These are phyloP conservation scores for Pollenia griseotomentosa DNA, from an alignment of 2,888 invertebrate genomes.

Conservation along the genomic window DNA sequence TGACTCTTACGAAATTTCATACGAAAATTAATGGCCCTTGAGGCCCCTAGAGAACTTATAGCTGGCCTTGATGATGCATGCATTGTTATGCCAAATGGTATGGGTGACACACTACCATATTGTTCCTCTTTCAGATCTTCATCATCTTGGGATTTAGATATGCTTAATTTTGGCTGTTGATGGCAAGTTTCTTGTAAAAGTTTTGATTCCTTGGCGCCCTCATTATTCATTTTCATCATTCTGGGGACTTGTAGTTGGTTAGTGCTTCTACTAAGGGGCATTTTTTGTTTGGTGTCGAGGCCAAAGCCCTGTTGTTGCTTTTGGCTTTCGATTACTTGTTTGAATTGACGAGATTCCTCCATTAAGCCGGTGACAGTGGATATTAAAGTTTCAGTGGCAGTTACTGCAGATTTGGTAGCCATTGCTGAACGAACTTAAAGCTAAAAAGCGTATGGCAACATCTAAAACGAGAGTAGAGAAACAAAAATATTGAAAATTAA, in stretches of 20 bases:
- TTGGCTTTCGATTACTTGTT: constrained; percentile 49
- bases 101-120: constrained; percentile 75
- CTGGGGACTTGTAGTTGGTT: constrained; percentile 55
- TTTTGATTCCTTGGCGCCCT: constrained; percentile 7
- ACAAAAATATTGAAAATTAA: background rate
- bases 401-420: constrained; percentile 61
- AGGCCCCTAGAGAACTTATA: constrained; percentile 74
- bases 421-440: constrained; percentile 40
- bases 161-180: constrained; percentile 58
- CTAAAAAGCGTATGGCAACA: constrained; percentile 55
- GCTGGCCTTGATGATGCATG: constrained; percentile 24
- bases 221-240: constrained; percentile 43
- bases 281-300: constrained; percentile 30
- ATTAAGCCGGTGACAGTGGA: constrained; percentile 51
- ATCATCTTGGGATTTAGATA: constrained; percentile 74
- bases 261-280: background rate
- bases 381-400: constrained; percentile 63
- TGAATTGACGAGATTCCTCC: constrained; percentile 65
- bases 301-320: constrained; percentile 40
- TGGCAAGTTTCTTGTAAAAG: constrained; percentile 46
- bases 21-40: constrained; percentile 76
- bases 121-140: constrained; percentile 57
- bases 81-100: constrained; percentile 39
- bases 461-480: constrained; percentile 47
- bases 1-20: constrained; percentile 80